phyloP scores from a whole-genome alignment of 2,113 vertebrate species.

The Galemys pyrenaicus region DNA sequence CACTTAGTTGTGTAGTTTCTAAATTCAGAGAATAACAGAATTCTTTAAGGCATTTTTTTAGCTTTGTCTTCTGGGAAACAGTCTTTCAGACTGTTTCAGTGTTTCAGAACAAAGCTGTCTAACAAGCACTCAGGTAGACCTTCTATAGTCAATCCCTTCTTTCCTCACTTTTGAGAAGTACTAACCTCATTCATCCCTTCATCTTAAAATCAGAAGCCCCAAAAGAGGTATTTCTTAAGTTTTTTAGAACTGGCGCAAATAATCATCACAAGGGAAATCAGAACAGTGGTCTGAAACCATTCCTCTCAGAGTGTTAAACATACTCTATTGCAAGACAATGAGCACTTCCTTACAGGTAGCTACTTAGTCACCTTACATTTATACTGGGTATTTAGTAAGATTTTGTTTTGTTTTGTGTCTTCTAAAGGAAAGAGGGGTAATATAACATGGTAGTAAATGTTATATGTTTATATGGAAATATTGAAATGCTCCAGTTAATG shows the following conservation, averaged over 20 bases:
- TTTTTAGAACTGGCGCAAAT: not conserved
- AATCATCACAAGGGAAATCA: not conserved
- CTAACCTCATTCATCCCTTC: not conserved
- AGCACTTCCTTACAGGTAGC: not conserved
- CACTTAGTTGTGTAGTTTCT: not conserved
- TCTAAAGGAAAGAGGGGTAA: not conserved
- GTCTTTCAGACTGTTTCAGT: not conserved
- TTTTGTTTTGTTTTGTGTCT: not conserved
- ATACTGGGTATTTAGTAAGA: not conserved
- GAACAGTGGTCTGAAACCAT: not conserved
- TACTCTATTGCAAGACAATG: not conserved
- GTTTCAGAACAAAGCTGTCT: not conserved
- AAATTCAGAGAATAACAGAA: not conserved
- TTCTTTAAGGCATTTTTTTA: not conserved
- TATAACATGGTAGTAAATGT: not conserved
- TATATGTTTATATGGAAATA: not conserved
- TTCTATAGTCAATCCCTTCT: not conserved
- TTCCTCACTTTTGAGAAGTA: not conserved
- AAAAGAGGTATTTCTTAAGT: not conserved
- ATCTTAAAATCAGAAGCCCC: not conserved
- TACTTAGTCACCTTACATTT: not conserved
- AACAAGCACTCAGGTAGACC: not conserved
- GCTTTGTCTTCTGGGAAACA: not conserved
- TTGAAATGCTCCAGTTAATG: not conserved
- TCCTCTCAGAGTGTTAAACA: not conserved